These are phyloP conservation scores for Chaetophractus vellerosus DNA, from an alignment of 2,797 vertebrate genomes.

Conservation along the genomic window DNA sequence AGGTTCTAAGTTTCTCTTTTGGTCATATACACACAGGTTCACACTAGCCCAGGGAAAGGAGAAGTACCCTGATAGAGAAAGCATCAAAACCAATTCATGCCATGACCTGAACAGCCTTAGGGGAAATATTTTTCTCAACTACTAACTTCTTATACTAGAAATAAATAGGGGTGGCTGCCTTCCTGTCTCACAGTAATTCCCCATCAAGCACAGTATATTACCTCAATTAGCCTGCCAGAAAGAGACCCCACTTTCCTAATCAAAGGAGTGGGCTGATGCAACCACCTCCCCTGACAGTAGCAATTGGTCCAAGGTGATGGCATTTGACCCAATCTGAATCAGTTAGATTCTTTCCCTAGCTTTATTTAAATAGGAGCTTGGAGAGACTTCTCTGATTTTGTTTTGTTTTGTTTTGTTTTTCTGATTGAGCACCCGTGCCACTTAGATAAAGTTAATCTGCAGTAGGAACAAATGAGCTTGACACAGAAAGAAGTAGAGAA, in stretches of 20 bases:
- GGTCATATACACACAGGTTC: neutral
- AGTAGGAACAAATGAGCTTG: neutral
- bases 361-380: neutral
- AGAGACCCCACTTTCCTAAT: neutral
- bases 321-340: neutral
- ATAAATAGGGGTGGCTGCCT: neutral
- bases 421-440: neutral
- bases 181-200: neutral
- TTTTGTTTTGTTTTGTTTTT: neutral
- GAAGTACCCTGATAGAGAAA: neutral
- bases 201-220: neutral
- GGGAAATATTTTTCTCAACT: slow-evolving; percentile 26
- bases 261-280: neutral
- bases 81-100: slow-evolving; percentile 17
- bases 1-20: slow-evolving; percentile 14
- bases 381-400: neutral
- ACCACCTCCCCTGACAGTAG: neutral
- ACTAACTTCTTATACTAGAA: neutral
- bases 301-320: neutral
- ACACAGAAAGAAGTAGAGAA: neutral
- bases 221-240: neutral
- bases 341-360: neutral
- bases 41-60: neutral
- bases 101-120: neutral
- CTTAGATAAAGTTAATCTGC: neutral